Base-by-base conservation (phyloP, 2,888 invertebrate genomes). In the Cheiracanthium punctorium region DNA sequence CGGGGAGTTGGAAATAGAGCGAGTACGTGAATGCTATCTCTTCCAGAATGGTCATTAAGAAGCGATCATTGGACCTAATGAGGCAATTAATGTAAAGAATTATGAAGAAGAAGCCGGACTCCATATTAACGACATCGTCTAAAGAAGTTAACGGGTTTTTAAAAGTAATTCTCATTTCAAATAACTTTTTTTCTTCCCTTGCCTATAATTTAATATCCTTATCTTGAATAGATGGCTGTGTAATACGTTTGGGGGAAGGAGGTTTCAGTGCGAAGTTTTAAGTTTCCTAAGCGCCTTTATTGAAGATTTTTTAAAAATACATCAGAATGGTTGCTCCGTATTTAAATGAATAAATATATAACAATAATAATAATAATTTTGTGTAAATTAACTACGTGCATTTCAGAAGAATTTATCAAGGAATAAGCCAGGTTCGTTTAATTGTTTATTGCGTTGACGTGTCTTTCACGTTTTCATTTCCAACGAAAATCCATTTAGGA, bases 1-100 rank as follows among this genome's bases (percentile, higher is more conserved):
- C 20, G 4, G 20, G 58, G 58, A 24, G 24, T 24, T 17, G 24
- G 24, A 24, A 58, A 58, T 58, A 5, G 58, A 24, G 24, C 24
- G 58, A 58, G 17, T 7, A 20, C 24, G 58, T 5, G 48, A 48
- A 48, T 48, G 58, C 14, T 79, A 74, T 74, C 79, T 79, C 73
- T 58, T 74, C 73, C 73, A 67, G 14, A 79, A 80, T 32, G 64
- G 79, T 64, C 84, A 85, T 79, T 80, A 74, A 85, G 70, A 79
- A 85, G 28, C 73, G 70, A 85, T 85, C 43, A 52, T 48, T 30
- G n/a, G 69, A 69, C 58, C 67, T 79, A 85, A 85, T 85, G 84
- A 85, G 79, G 58, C 79, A 79, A 80, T 85, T 85, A 85, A 85
- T 85, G 76, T 72, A 76, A 65, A 32, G 67, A 82, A 82, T 52